Evolutionary conservation across 2,797 vertebrate genomes (phyloP), one percentile per base, ranked within the genome.

Genomic region (Hirundo rustica): DNA sequence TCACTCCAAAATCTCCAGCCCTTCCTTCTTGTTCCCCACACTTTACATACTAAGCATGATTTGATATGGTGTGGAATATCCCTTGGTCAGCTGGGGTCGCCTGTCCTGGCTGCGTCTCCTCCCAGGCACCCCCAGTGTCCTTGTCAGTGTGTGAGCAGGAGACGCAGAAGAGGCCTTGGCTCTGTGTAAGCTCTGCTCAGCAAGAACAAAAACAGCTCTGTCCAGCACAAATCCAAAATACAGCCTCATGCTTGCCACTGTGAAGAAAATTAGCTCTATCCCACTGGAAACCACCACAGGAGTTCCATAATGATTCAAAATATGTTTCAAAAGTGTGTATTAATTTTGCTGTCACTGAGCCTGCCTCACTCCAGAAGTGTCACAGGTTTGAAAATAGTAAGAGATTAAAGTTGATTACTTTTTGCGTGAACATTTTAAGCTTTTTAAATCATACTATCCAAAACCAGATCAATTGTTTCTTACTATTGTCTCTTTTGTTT

Each of bases 321-420:
- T 42, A 64, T n/a, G 5, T 73, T 93, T 82, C 29, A 47, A 70
- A 92, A 57, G 3, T 26, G 16, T 86, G 4, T 16, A 32, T 77
- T 87, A 71, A 71, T 91, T 92, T 91, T 94, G 16, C 44, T 88
- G 30, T 61, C 26, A 44, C 20, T 54, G 30, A 88, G 27, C 32
- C 57, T 74, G 20, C 13, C 48, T 89, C 44, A 55, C 8, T 29
- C 11, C 25, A 61, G 51, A 79, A 85, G 13, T 16, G 29, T 32
- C 30, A 47, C 13, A 53, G 48, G 15, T 70, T 20, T 65, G 20
- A 17, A 62, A 88, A 77, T 1, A 89, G 5, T 48, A 91, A 70
- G 66, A 58, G 5, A 85, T 29, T 76, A 45, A 87, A 60, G 36
- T 26, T 7, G 34, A 60, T 47, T 65, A 26, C 18, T 62, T 16